phyloP scores from a whole-genome alignment of 2,113 vertebrate genomes.

The Bungarus multicinctus region DNA sequence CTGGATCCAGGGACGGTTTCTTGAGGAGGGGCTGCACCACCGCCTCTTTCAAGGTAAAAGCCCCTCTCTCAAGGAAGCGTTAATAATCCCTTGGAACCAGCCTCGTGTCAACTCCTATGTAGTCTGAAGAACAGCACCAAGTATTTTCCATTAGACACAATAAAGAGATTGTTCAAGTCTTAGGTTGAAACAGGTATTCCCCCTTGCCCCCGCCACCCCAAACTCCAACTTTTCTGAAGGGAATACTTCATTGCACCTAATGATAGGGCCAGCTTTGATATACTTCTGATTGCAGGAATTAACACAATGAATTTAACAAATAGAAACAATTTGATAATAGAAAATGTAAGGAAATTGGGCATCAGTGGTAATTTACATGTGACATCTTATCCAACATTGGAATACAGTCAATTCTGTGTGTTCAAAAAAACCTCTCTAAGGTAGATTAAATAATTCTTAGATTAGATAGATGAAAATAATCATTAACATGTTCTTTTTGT shows the following conservation, averaged over 20 bases:
- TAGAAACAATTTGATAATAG: background rate
- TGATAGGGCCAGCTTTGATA: background rate
- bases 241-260: background rate
- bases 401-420: no score
- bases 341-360: background rate
- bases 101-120: no score
- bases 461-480: background rate
- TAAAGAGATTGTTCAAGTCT: background rate
- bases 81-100: no score
- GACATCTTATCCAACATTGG: background rate
- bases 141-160: background rate
- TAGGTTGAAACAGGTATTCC: background rate
- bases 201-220: rapidly evolving
- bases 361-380: background rate
- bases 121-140: background rate
- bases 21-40: no score
- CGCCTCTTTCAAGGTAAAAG: no score
- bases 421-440: background rate
- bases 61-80: no score
- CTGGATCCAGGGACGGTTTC: no score
- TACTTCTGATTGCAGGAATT: background rate
- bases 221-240: background rate
- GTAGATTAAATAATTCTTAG: background rate
- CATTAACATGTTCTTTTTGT: background rate
- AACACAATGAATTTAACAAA: background rate